These are phyloP conservation scores for Sphaerophoria taeniata DNA, from an alignment of 2,888 invertebrate species.

Conservation along the genomic window DNA sequence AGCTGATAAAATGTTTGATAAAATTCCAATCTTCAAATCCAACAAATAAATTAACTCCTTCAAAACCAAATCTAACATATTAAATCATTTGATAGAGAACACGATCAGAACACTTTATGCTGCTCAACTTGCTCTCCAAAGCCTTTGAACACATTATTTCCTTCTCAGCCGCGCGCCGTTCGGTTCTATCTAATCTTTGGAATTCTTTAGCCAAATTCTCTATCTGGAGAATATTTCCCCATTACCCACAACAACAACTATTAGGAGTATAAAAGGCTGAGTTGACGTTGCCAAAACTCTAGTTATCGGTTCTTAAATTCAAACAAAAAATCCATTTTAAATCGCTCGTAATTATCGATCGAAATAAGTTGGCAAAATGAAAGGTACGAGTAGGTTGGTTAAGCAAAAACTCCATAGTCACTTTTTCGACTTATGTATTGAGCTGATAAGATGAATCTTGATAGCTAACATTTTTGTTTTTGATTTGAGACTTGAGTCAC, in stretches of 20 bases:
- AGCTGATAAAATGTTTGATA: too few relatives aligned
- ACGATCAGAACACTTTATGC: too few relatives aligned
- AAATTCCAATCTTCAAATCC: too few relatives aligned
- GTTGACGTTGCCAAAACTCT: constrained; percentile 16
- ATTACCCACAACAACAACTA: constrained; percentile 16
- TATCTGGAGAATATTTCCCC: background rate
- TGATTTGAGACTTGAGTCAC: too few relatives aligned
- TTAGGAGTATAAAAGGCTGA: constrained; percentile 53
- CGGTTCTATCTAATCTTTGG: constrained; percentile 49
- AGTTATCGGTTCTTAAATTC: constrained; percentile 38
- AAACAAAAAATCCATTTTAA: constrained; percentile 4
- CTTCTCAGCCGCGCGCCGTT: background rate
- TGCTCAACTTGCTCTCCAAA: too few relatives aligned
- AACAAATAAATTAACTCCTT: too few relatives aligned
- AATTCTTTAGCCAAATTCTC: background rate
- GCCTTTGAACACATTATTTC: background rate
- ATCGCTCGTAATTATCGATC: background rate
- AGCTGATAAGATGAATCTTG: constrained; percentile 1
- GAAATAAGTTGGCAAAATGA: constrained; percentile 28
- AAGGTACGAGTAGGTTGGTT: constrained; percentile 24
- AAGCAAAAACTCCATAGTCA: background rate
- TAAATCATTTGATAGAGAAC: too few relatives aligned
- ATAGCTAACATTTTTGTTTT: too few relatives aligned
- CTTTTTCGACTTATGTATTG: too few relatives aligned
- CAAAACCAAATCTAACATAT: too few relatives aligned